phyloP scores from a whole-genome alignment of 2,888 invertebrate species.

The Pediacus dermestoides region DNA sequence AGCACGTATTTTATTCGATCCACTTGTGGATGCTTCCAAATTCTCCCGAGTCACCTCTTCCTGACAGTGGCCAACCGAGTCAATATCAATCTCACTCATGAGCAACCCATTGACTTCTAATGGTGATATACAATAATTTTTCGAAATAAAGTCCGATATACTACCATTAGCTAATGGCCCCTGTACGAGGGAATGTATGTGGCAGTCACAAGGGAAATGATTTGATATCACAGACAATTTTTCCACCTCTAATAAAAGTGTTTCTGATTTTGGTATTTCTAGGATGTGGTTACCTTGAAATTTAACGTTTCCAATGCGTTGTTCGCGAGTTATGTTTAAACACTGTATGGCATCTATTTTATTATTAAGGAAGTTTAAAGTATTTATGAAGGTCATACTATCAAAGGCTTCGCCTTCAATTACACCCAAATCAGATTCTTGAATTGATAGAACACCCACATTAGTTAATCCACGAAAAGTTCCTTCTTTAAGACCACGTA shows the following conservation, averaged over 20 bases:
- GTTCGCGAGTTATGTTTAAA: slow-evolving; percentile 66
- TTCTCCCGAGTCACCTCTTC: slow-evolving; percentile 66
- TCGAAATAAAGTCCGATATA: slow-evolving; percentile 63
- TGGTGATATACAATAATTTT: slow-evolving; percentile 83
- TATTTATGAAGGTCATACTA: slow-evolving; percentile 68
- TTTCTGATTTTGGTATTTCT: slow-evolving; percentile 66
- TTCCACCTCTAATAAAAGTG: slow-evolving; percentile 68
- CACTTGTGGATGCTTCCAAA: slow-evolving; percentile 53
- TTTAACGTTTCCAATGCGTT: slow-evolving; percentile 67
- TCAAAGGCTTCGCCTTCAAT: slow-evolving; percentile 73
- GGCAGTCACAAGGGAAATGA: slow-evolving; percentile 86
- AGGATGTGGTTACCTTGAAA: slow-evolving; percentile 81
- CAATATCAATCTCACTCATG: slow-evolving; percentile 65
- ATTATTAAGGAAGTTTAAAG: slow-evolving; percentile 75
- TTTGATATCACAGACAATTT: slow-evolving; percentile 71
- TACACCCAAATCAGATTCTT: slow-evolving; percentile 78
- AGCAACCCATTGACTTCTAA: slow-evolving; percentile 76
- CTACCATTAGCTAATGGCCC: slow-evolving; percentile 71
- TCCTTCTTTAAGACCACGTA: slow-evolving; percentile 50
- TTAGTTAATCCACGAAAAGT: slow-evolving; percentile 76
- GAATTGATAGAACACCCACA: slow-evolving; percentile 70
- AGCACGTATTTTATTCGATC: slow-evolving; percentile 3
- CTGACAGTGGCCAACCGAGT: slow-evolving; percentile 64
- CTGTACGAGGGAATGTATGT: slow-evolving; percentile 70
- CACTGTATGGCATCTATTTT: slow-evolving; percentile 81